Evolutionary conservation across 1,140 invertebrate species (phyloP), one percentile per base, ranked within the genome.

Genomic region (Pissodes strobi): DNA sequence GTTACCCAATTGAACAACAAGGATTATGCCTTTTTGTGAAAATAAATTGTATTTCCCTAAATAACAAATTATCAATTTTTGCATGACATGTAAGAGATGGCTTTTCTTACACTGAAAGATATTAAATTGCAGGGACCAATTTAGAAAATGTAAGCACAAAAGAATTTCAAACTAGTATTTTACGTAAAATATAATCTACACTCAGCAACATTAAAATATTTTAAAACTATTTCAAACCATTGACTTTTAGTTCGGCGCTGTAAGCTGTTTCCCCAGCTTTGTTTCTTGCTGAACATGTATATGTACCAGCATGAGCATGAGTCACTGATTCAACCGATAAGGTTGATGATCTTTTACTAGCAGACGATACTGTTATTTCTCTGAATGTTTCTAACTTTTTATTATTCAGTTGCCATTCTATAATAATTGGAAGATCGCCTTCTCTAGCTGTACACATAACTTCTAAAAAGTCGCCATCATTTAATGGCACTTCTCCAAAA

Each of bases 261-360:
- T 88, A 88, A 64, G 84, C 85, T 25, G 85, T 85, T 23, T 82
- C 80, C 45, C 90, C 91, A 37, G 90, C 91, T 34, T 79, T 79
- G 78, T 94, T 95, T 66, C 82, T 86, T 18, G 90, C 92, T 23
- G 83, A 82, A 72, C 91, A 92, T 12, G 88, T 89, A 71, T 91
- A 91, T 73, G 89, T 88, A 45, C 90, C 90, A 66, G 85, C 86
- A 76, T 94, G 91, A 43, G 84, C 81, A 39, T 88, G 88, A 52
- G 84, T 86, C 55, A 88, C 87, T 9, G 87, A 85, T 58, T 89
- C 86, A 66, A 95, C 93, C 17, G 86, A 86, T 63, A 96, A 79
- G 69, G 91, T 81, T 58, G 84, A 87, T 60, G 86, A 87, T 71
- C 86, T 84, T 67, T 86, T 84, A 39, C 89, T 88, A 69, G 88